Conservation (phyloP, 2,797 vertebrate genomes). For the Heliangelus exortis region DNA sequence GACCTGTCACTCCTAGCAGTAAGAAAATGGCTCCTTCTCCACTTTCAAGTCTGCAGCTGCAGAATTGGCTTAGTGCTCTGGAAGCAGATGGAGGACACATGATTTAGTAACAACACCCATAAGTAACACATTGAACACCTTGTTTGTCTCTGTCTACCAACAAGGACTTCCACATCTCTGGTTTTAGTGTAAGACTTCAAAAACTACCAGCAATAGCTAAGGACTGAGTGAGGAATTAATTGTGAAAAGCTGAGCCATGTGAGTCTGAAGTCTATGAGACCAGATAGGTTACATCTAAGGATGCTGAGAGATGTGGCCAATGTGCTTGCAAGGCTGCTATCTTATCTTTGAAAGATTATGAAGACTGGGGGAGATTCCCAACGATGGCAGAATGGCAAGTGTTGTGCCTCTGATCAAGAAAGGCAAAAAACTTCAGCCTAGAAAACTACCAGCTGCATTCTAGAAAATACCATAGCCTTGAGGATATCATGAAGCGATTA, state of each 20-base stretch:
- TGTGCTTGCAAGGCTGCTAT: not conserved
- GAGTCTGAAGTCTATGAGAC: not conserved
- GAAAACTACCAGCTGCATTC: not conserved
- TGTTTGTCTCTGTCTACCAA: not conserved
- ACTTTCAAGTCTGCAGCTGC: not conserved
- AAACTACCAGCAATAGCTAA: not conserved
- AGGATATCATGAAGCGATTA: conserved; percentile 45
- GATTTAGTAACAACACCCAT: not conserved
- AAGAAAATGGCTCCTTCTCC: not conserved
- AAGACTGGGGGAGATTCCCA: not conserved
- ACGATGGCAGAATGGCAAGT: not conserved
- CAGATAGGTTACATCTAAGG: not conserved
- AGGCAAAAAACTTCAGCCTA: not conserved
- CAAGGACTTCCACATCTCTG: not conserved
- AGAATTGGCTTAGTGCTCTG: not conserved
- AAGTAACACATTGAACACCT: not conserved
- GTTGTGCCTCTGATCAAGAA: not conserved
- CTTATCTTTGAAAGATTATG: not conserved
- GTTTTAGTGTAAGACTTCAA: not conserved
- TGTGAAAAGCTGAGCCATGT: not conserved
- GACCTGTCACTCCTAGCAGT: not conserved
- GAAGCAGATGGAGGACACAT: not conserved
- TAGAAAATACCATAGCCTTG: conserved; percentile 57
- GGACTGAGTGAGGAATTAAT: not conserved
- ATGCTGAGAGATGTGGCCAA: not conserved